Percentiles rank a stretch among this genome's conserved stretches.
These are phyloP conservation scores for Rhaphigaster nebulosa DNA, from an alignment of 2,888 invertebrate species.

Conservation along the genomic window DNA sequence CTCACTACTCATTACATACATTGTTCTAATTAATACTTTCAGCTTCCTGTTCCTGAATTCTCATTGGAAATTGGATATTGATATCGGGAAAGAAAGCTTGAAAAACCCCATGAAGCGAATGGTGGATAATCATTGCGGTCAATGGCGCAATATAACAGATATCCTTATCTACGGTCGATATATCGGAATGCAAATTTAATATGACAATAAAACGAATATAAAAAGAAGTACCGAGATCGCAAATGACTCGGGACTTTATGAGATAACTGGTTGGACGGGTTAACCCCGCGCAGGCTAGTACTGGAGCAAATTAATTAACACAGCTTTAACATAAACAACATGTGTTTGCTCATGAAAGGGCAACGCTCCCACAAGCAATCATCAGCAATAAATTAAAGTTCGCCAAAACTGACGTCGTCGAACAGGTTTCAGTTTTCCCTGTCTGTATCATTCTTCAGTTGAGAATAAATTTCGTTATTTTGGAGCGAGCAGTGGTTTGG, in stretches of 20 bases:
- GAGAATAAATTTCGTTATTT: neutral
- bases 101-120: too few relatives aligned
- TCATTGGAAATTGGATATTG: neutral
- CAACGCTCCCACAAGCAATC: neutral
- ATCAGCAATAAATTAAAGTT: neutral
- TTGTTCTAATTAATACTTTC: neutral
- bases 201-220: neutral
- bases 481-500: neutral
- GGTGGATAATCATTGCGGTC: neutral
- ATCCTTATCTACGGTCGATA: neutral
- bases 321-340: constrained; percentile 9
- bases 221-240: neutral
- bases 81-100: neutral
- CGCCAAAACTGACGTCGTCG: neutral
- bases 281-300: neutral
- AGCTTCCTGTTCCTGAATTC: neutral
- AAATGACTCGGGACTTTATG: neutral
- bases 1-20: neutral
- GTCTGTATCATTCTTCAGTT: neutral
- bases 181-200: neutral
- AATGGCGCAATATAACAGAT: neutral
- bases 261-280: neutral
- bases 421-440: neutral
- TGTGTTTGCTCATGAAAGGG: constrained; percentile 27
- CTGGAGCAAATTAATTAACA: neutral